Conservation (phyloP, 2,113 vertebrate genomes). For the Chionis minor region DNA sequence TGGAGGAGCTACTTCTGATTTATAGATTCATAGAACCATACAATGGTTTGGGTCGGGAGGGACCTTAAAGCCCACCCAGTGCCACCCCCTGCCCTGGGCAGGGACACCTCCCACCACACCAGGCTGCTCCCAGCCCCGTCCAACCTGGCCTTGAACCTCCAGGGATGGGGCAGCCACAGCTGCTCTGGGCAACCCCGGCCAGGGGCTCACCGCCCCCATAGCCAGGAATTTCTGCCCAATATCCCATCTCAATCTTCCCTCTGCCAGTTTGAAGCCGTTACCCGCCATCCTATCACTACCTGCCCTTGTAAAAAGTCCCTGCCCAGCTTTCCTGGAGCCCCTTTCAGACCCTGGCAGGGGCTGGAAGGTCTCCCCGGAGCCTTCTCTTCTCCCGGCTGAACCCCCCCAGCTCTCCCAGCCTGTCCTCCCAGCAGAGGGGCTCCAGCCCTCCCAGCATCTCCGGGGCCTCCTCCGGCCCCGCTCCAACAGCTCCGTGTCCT, state of each 20-base stretch:
- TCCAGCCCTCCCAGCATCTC: no score
- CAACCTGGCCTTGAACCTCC: not conserved
- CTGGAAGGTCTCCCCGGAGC: not conserved
- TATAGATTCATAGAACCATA: not conserved
- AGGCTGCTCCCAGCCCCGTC: not conserved
- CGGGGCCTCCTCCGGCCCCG: no score
- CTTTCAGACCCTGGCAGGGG: not conserved
- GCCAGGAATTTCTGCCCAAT: not conserved
- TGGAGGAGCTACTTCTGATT: not conserved
- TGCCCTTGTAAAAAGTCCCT: not conserved
- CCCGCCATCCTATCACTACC: not conserved
- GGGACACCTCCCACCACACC: not conserved
- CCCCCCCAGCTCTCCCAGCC: not conserved
- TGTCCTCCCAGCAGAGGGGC: no score
- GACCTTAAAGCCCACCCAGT: not conserved
- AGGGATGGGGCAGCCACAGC: not conserved
- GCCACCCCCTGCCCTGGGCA: not conserved
- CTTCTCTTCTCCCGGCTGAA: not conserved
- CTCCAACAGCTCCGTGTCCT: no score
- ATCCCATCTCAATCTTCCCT: not conserved
- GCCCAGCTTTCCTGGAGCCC: not conserved
- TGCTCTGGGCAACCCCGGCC: not conserved
- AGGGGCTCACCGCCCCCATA: not conserved
- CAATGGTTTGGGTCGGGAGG: not conserved
- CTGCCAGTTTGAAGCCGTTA: not conserved